A percentile compares a stretch with the other conserved stretches of the same genome.
Conservation (phyloP, 1,140 invertebrate genomes). For the Dreissena rostriformis region DNA sequence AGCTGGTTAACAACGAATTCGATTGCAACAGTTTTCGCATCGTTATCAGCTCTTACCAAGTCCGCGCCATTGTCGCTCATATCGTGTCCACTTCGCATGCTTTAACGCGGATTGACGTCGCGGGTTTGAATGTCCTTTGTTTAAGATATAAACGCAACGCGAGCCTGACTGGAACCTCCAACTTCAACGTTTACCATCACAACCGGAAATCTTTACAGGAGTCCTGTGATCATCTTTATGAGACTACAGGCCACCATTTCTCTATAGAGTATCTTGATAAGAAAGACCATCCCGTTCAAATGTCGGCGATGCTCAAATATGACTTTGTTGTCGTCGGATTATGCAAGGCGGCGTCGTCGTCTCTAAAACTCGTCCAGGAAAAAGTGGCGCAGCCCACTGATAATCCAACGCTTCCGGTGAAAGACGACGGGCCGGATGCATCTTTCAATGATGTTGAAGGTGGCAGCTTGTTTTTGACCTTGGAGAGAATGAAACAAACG, state of each 20-base stretch:
- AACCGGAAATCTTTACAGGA: too few relatives aligned
- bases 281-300: neutral
- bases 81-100: conserved; percentile 1
- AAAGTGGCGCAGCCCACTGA: neutral
- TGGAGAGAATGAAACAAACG: too few relatives aligned
- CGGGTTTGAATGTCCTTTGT: conserved; percentile 30
- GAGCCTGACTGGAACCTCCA: too few relatives aligned
- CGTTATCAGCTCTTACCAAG: neutral
- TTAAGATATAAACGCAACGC: neutral
- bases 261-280: too few relatives aligned
- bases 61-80: conserved; percentile 23
- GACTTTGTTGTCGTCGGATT: conserved; percentile 13
- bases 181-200: too few relatives aligned
- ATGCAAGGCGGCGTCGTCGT: neutral
- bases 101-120: conserved; percentile 8
- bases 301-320: conserved; percentile 30
- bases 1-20: neutral
- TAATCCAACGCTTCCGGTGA: neutral
- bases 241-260: too few relatives aligned
- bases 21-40: neutral
- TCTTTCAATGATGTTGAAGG: too few relatives aligned
- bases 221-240: too few relatives aligned
- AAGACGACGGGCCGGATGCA: too few relatives aligned
- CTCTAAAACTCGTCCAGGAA: neutral
- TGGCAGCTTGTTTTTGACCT: too few relatives aligned